Conservation (phyloP, 1,140 invertebrate species). For the Drosophila sucinea region DNA sequence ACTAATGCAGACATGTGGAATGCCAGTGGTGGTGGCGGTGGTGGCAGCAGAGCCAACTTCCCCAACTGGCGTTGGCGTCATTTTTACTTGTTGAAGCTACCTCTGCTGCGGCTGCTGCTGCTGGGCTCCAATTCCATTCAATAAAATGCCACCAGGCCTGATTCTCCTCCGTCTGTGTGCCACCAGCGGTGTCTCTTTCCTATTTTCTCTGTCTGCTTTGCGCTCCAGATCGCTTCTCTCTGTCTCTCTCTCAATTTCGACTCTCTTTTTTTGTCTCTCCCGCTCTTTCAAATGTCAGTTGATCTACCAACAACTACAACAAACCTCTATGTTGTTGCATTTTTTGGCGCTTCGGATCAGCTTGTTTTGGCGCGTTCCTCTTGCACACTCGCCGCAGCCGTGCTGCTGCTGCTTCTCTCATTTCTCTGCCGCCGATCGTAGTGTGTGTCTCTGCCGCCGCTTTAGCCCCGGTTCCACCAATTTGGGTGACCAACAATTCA, state of each 20-base stretch:
- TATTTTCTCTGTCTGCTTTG: conserved; percentile 36
- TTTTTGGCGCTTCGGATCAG: conserved; percentile 63
- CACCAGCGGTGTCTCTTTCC: conserved; percentile 39
- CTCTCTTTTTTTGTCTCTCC: conserved; percentile 20
- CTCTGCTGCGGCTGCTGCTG: conserved; percentile 3
- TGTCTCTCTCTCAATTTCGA: conserved; percentile 1
- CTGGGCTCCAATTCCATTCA: conserved; percentile 54
- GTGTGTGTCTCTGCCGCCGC: conserved; percentile 27
- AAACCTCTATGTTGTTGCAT: conserved; percentile 60
- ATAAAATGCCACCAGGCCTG: conserved; percentile 34
- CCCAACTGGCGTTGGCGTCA: conserved; percentile 28
- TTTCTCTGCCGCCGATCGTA: conserved; percentile 3
- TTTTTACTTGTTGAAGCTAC: conserved; percentile 5
- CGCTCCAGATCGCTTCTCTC: conserved; percentile 43
- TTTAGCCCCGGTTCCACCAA: conserved; percentile 44
- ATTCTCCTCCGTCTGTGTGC: conserved; percentile 15
- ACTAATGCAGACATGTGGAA: conserved; percentile 16
- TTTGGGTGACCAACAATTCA: conserved; percentile 30
- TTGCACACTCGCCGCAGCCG: conserved; percentile 53
- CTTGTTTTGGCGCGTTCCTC: conserved; percentile 66
- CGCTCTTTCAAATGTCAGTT: conserved; percentile 57
- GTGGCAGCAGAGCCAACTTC: conserved; percentile 6
- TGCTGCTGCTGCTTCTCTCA: conserved; percentile 18
- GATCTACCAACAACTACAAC: conserved; percentile 45
- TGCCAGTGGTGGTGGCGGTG: background rate